Evolutionary conservation across 2,797 vertebrate species (phyloP).

Genomic region (Manis pentadactyla): DNA sequence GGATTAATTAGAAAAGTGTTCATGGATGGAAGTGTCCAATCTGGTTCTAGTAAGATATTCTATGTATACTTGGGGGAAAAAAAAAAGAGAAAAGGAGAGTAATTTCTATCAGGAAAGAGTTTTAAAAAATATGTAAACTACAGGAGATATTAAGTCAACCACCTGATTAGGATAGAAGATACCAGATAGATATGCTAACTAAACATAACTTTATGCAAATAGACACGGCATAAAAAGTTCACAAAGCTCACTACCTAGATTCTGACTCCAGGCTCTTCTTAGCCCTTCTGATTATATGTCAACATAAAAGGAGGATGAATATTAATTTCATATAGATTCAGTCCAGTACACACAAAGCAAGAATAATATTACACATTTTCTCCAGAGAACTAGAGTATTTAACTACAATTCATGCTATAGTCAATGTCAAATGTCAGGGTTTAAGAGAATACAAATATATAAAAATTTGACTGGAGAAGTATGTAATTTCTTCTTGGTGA

Average conservation of each 20-base stretch:
- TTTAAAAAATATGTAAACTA: background rate
- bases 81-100: background rate
- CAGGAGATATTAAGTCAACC: background rate
- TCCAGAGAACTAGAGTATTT: background rate
- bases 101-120: background rate
- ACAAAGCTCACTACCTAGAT: background rate
- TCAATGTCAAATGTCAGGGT: slow-evolving; percentile 8
- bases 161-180: background rate
- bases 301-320: slow-evolving; percentile 43
- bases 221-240: background rate
- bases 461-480: background rate
- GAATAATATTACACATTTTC: background rate
- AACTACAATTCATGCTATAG: background rate
- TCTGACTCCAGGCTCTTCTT: background rate
- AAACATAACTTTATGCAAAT: background rate
- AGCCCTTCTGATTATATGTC: background rate
- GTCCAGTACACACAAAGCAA: background rate
- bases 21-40: background rate
- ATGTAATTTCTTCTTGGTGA: background rate
- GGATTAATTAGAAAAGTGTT: background rate
- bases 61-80: background rate
- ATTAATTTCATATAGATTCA: slow-evolving; percentile 54
- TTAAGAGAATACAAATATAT: background rate
- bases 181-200: background rate
- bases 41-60: background rate